Percentiles rank a stretch among this genome's conserved stretches.
Conservation (phyloP, 2,888 invertebrate species). For the Limnephilus rhombicus region DNA sequence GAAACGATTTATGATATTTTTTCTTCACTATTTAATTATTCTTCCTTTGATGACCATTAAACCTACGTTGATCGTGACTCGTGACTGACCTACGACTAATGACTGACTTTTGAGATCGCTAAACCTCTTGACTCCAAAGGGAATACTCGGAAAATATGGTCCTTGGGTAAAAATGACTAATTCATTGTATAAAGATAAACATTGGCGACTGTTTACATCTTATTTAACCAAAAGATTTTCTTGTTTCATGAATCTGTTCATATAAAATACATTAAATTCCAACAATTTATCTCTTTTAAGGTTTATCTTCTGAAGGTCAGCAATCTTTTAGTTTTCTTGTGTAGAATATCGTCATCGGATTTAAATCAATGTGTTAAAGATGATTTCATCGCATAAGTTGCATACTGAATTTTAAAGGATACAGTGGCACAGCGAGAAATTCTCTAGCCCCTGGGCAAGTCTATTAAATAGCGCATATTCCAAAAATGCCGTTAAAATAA, state of each 20-base stretch:
- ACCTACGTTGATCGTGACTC: neutral
- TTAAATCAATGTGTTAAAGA: neutral
- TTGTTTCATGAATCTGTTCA: neutral
- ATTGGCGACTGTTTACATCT: neutral
- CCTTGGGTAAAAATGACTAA: neutral
- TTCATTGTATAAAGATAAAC: neutral
- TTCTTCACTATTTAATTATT: neutral
- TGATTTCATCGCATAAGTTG: neutral
- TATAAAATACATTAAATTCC: neutral
- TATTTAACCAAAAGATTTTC: neutral
- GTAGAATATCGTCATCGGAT: neutral
- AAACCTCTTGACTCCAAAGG: neutral
- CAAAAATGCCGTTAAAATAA: no score
- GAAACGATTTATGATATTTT: neutral
- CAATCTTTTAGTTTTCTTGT: neutral
- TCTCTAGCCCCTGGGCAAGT: neutral
- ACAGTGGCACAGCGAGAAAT: neutral
- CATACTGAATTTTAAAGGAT: neutral
- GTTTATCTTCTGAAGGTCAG: neutral
- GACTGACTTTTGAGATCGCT: neutral
- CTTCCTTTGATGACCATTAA: neutral
- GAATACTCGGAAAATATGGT: neutral
- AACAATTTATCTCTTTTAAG: neutral
- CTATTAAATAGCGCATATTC: neutral
- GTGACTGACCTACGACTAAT: conserved; percentile 11